Evolutionary conservation across 2,797 vertebrate species (phyloP).

Genomic region (Catamblyrhynchus diadema): DNA sequence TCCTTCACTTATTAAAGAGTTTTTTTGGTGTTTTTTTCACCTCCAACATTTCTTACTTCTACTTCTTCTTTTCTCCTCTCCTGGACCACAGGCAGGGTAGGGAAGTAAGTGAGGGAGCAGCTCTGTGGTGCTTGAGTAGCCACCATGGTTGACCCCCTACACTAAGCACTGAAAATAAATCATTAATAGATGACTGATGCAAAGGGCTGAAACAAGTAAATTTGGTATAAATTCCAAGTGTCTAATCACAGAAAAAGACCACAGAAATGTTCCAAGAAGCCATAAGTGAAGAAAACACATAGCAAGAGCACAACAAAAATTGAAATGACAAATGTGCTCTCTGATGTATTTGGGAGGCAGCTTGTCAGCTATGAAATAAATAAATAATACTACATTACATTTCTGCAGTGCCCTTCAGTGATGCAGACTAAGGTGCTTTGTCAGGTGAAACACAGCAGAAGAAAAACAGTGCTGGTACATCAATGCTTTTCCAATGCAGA

Average conservation of each 20-base stretch:
- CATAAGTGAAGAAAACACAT: not conserved
- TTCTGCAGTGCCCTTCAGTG: conserved; percentile 3
- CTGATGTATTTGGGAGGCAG: not conserved
- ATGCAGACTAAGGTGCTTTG: conserved; percentile 19
- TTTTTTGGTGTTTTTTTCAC: not conserved
- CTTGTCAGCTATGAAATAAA: not conserved
- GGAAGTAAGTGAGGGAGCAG: not conserved
- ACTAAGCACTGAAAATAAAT: not conserved
- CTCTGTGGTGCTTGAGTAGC: not conserved
- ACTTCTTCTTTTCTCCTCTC: not conserved
- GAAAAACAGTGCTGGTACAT: not conserved
- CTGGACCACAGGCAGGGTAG: rapidly evolving
- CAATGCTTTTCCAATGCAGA: not conserved
- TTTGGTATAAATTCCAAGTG: not conserved
- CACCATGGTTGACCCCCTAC: not conserved
- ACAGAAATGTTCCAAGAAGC: not conserved
- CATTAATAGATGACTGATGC: too few relatives aligned
- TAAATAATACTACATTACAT: not conserved
- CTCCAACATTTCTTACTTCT: not conserved
- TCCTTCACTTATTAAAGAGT: not conserved
- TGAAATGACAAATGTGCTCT: not conserved
- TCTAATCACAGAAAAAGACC: not conserved
- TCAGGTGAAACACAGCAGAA: not conserved
- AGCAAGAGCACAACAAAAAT: not conserved
- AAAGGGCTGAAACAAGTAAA: not conserved